Base-by-base conservation (phyloP, 2,888 invertebrate genomes). In the Perithous albicinctus region DNA sequence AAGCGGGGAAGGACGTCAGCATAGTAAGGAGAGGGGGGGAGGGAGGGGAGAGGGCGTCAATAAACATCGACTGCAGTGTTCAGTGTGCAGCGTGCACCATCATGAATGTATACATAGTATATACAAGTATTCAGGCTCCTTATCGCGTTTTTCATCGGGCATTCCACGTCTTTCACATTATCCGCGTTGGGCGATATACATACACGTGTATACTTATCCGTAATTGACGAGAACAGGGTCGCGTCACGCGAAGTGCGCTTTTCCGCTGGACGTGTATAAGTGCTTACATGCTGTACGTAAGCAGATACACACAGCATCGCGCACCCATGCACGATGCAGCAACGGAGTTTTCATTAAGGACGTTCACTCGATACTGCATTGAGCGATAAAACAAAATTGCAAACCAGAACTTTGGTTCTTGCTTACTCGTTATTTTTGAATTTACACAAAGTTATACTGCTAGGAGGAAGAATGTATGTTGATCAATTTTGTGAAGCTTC, bases 171-270 rank as follows among this genome's bases (percentile, higher is more conserved):
- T 73, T 79, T 59, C 15, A 56, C 67, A 64, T 81, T 79, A 78
- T 79, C 64, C 76, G 35, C 61, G 63, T 20, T 38, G 35, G n/a
- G 48, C 59, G 48, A 78, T 32, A 73, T 35, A 41, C 43, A 72
- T 51, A 46, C 38, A 67, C 59, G 70, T 78, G 69, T 83, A 90
- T 89, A 89, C 87, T 91, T 91, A 90, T 88, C 85, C 86, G 87
- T 91, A 91, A 92, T 92, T 91, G 91, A 90, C 89, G 88, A 89
- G 90, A 88, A 82, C 84, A 82, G 80, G 81, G 85, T 86, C 86
- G 86, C 88, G 88, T 89, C 91, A 90, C 91, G 90, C 90, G 86
- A 91, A 76, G 70, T 81, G 70, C 79, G 61, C 79, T 70, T 82
- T 77, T 80, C 73, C 77, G 43, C 61, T 41, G 41, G 64, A 66